Evolutionary conservation across 2,888 invertebrate genomes (phyloP), one percentile per base, ranked within the genome.

Genomic region (Phortica okadai): DNA sequence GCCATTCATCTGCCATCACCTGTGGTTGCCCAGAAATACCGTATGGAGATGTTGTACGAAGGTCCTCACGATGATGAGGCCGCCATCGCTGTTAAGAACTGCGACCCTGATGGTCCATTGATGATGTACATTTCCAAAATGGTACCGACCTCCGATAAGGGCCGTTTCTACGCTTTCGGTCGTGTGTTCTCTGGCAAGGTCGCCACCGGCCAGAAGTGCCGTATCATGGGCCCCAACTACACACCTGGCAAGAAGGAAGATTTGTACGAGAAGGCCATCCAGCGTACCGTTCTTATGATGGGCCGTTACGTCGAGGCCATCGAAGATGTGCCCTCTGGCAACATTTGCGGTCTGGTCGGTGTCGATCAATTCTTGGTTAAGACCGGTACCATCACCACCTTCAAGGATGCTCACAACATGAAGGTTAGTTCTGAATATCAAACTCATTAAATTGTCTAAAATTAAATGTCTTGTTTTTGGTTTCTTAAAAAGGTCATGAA

Each of bases 71-170:
- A 99, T 90, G 99, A 99, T 91, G 97, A 97, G 89, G 98, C 97
- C 79, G 98, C 98, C 83, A 84, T 97, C 82, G 97, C 96, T 92
- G 95, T 96, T 88, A 97, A 96, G 95, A 96, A 91, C 90, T 99
- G 99, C 91, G 98, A 99, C 92, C 96, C 99, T 14, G 96, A 97
- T 84, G 99, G 96, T 64, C 99, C 99, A 16, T 94, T 99, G 77
- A 99, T 99, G 99, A 99, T 99, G 99, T 99, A 99, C 94, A 94
- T 99, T 84, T 98, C 98, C 73, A 99, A 99, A 93, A 99, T 99
- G 99, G 99, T 99, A 92, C 99, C 99, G 84, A 99, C 99, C 16
- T 96, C 98, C 14, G 99, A 99, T 92, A 99, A 99, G 93, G 99
- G 99, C 80, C 96, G 99, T 91, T 99, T 99, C 95, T 99, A 99